These are phyloP conservation scores for Mystacornis crossleyi DNA, from an alignment of 2,113 vertebrate genomes.

Conservation along the genomic window DNA sequence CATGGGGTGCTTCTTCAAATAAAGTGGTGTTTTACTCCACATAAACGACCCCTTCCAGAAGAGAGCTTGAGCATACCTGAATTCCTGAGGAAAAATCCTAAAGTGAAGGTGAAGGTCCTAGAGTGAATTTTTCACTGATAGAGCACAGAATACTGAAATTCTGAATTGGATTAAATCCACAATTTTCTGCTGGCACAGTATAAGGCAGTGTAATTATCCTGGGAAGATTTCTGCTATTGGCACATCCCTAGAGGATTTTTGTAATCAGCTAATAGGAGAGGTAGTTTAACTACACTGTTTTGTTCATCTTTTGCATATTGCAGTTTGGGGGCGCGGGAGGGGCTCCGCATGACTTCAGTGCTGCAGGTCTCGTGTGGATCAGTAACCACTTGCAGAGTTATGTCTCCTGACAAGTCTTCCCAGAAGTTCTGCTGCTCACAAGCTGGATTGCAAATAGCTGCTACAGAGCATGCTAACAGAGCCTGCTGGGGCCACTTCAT, in stretches of 20 bases:
- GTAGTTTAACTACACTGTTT: neutral
- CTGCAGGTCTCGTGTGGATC: accelerated
- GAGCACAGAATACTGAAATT: neutral
- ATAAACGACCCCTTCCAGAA: neutral
- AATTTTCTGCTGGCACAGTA: neutral
- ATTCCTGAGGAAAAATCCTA: neutral
- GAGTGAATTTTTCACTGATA: neutral
- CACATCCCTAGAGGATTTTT: neutral
- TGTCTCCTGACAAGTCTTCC: neutral
- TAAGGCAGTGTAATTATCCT: neutral
- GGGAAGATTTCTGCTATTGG: neutral
- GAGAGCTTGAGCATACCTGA: neutral
- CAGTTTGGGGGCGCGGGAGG: too few species aligned
- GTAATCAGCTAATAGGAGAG: neutral
- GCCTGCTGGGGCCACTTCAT: neutral
- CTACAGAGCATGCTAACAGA: neutral
- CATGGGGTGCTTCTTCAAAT: neutral
- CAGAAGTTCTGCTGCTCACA: neutral
- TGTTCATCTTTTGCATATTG: neutral
- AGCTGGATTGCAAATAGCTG: neutral
- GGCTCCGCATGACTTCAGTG: neutral
- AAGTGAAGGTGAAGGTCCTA: neutral
- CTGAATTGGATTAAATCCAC: neutral
- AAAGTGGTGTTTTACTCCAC: neutral
- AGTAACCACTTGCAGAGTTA: neutral